Evolutionary conservation across 1,140 invertebrate genomes (phyloP), one percentile per base, ranked within the genome.

Genomic region (Bombus pascuorum): DNA sequence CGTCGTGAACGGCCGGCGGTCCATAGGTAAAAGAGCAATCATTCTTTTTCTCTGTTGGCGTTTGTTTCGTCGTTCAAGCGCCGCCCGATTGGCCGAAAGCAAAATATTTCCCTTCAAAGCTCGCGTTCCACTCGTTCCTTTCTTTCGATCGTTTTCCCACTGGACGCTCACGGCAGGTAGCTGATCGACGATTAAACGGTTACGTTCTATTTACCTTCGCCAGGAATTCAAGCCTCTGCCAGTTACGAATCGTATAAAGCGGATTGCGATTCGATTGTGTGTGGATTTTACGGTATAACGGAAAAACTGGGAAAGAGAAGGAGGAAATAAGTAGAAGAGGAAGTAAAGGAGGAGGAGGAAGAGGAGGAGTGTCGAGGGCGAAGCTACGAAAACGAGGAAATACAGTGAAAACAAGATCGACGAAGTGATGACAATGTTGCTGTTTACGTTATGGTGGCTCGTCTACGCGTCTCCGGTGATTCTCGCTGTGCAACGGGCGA

Each of bases 391-490:
- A 53, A 53, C 47, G 5, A 53, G 42, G 32, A 12, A 44, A 13
- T 32, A 73, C 68, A 44, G 84, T 72, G 85, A 84, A 83, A 47
- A 75, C 10, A 4, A 10, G 13, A 18, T 8, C 10, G 37, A 62
- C 70, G 65, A 80, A 91, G 88, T 78, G 85, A 89, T 89, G 86
- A 93, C 86, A 77, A 94, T 94, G 94, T 89, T 94, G 89, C 87
- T 93, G 84, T 90, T 92, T 59, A 91, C 91, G 79, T 92, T 94
- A 91, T 95, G 93, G 93, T 94, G 91, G 89, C 88, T 95, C 75
- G 85, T 94, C 74, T 93, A 92, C 92, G 91, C 91, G 53, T 90
- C 90, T 10, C 92, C 93, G n/a, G 89, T 93, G 70, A 95, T 93
- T 79, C 91, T 95, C 66, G 94, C 92, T 13, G 94, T 92, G 44